Evolutionary conservation across 2,888 invertebrate species (phyloP), one percentile per base, ranked within the genome.

Genomic region (Euplexia lucipara): DNA sequence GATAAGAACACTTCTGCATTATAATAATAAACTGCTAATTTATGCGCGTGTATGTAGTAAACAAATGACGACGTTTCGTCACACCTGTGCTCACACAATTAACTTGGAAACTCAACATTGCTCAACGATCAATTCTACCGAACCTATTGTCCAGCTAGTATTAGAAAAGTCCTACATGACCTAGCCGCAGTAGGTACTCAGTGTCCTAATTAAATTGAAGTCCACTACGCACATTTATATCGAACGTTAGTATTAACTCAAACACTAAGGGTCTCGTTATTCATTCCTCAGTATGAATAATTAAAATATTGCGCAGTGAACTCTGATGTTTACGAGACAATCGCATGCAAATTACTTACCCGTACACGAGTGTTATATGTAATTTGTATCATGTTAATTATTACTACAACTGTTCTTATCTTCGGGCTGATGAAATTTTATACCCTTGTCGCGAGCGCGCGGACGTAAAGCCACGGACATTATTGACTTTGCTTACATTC

Each of bases 11-110:
- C 52, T 72, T 79, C 80, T 79, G 82, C 85, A 87, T 88, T 86
- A 88, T 78, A 83, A 86, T 87, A 86, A 87, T 85, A 84, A 81
- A 88, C 86, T 82, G 84, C 83, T 88, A 89, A 90, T 89, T 87
- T 89, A 91, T 91, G 80, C 85, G 64, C 71, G 81, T 83, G 82
- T 80, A 81, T 80, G 80, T 78, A 69, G 85, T 85, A 84, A 85
- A 87, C 84, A 84, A 82, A 59, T 78, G 83, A 83, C 78, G 79
- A 64, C 52, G 61, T 49, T 51, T 52, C 30, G 53, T 70, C 75
- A 83, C 84, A 87, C 84, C 86, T 86, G 82, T 70, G 75, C 51
- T 57, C 47, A 47, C 52, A 47, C 65, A 60, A 70, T 73, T 70
- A 44, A 72, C 52, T 57, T 70, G 68, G 62, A 59, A 57, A 66